A percentile compares a stretch with the other conserved stretches of the same genome.
These are phyloP conservation scores for Amiota minor DNA, from an alignment of 2,888 invertebrate genomes.

Conservation along the genomic window DNA sequence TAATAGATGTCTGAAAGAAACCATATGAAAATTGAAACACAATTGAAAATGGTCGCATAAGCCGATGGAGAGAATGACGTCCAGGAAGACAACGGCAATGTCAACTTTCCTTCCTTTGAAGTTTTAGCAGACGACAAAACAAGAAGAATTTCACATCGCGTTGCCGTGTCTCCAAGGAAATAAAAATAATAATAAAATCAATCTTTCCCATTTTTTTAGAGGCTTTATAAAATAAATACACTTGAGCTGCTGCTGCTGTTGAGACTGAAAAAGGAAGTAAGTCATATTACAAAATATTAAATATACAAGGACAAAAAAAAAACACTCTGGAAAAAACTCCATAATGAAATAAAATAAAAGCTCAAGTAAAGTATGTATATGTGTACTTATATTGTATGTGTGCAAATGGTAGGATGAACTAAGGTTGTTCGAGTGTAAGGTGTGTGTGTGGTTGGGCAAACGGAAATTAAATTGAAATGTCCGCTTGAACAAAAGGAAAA, in stretches of 20 bases:
- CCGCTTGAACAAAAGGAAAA: conserved; percentile 40
- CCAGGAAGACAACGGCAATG: conserved; percentile 55
- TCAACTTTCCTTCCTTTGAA: conserved; percentile 59
- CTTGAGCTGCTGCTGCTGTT: conserved; percentile 36
- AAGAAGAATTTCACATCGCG: conserved; percentile 39
- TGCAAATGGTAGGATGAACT: not conserved
- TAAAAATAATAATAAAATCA: conserved; percentile 66
- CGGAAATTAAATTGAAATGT: conserved; percentile 53
- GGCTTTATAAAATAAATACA: conserved; percentile 49
- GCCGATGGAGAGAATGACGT: conserved; percentile 57
- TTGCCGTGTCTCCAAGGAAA: conserved; percentile 67
- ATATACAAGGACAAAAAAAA: conserved; percentile 33
- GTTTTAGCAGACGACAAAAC: conserved; percentile 46
- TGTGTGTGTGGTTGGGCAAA: conserved; percentile 30
- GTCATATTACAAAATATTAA: conserved; percentile 20
- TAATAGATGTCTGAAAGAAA: conserved; percentile 36
- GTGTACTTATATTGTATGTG: not conserved
- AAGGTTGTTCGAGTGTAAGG: not conserved
- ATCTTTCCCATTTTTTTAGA: conserved; percentile 50
- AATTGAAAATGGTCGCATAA: conserved; percentile 62
- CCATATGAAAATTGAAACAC: conserved; percentile 50
- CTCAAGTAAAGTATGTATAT: conserved; percentile 10
- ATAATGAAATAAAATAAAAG: conserved; percentile 58
- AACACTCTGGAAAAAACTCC: conserved; percentile 25
- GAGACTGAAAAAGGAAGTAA: conserved; percentile 32